Conservation (phyloP, 2,797 vertebrate genomes). For the Siniperca undulata region DNA sequence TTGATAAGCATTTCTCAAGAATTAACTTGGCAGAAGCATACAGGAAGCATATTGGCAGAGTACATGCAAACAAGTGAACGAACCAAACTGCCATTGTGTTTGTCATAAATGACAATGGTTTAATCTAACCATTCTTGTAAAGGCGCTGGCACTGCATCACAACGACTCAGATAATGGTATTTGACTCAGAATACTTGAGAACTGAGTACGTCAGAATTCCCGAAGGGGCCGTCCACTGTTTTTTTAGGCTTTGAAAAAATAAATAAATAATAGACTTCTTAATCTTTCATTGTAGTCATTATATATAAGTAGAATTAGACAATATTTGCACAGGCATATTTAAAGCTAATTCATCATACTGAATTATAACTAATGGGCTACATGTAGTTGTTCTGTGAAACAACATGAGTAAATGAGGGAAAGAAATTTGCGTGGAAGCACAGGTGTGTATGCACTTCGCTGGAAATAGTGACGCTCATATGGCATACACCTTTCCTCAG, state of each 20-base stretch:
- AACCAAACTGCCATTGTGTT: background rate
- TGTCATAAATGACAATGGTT: background rate
- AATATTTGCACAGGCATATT: background rate
- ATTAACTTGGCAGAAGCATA: background rate
- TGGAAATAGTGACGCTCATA: background rate
- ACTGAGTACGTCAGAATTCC: background rate
- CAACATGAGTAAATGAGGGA: fast-evolving
- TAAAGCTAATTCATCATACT: background rate
- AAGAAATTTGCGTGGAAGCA: background rate
- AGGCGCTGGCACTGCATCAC: fast-evolving
- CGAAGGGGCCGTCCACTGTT: background rate
- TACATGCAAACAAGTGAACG: background rate
- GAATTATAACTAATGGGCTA: background rate
- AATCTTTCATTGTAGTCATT: background rate
- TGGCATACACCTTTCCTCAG: background rate
- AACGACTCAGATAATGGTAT: background rate
- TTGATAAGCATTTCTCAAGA: background rate
- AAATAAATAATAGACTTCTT: background rate
- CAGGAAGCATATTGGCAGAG: no score
- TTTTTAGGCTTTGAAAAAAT: background rate
- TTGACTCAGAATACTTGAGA: no score
- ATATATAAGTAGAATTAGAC: background rate
- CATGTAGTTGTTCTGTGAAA: background rate
- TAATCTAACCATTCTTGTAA: constrained; percentile 2
- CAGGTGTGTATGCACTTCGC: background rate